A percentile compares a stretch with the other conserved stretches of the same genome.
phyloP scores from a whole-genome alignment of 2,888 invertebrate genomes.

The Chesias legatella region DNA sequence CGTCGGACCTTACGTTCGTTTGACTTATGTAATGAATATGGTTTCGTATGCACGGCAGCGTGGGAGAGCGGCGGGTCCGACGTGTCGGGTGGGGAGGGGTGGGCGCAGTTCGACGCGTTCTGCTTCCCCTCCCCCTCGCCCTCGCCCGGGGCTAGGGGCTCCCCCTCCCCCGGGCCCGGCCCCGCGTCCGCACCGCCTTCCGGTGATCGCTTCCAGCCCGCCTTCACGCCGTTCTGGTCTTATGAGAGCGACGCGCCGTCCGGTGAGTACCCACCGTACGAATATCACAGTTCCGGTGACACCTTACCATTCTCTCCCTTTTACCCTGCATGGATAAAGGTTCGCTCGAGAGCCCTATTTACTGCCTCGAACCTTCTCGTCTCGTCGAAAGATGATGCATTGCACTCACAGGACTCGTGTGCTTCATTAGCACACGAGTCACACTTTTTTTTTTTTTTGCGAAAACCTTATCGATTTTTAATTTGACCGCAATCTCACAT shows the following conservation, averaged over 20 bases:
- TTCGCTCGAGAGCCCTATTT: no score
- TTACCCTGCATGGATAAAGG: no score
- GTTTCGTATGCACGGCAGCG: conserved; percentile 31
- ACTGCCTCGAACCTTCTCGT: no score
- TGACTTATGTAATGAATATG: neutral
- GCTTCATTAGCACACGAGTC: no score
- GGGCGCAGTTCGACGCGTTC: conserved; percentile 55
- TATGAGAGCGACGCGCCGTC: conserved; percentile 18
- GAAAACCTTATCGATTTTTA: no score
- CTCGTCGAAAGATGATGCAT: no score
- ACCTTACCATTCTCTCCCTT: no score
- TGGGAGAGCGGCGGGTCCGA: conserved; percentile 38
- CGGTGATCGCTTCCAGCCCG: conserved; percentile 13
- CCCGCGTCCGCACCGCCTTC: conserved; percentile 17
- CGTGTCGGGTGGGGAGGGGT: conserved; percentile 41
- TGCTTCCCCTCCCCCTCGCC: conserved; percentile 23
- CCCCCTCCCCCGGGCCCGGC: conserved; percentile 26
- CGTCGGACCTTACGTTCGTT: no score
- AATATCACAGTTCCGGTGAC: no score
- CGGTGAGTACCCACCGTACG: neutral
- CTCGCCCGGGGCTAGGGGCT: conserved; percentile 14
- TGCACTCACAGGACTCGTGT: no score
- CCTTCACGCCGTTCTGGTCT: conserved; percentile 43
- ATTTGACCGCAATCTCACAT: no score
- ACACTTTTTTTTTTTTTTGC: no score